phyloP scores from a whole-genome alignment of 1,140 invertebrate genomes.

The Drosophila sp. region DNA sequence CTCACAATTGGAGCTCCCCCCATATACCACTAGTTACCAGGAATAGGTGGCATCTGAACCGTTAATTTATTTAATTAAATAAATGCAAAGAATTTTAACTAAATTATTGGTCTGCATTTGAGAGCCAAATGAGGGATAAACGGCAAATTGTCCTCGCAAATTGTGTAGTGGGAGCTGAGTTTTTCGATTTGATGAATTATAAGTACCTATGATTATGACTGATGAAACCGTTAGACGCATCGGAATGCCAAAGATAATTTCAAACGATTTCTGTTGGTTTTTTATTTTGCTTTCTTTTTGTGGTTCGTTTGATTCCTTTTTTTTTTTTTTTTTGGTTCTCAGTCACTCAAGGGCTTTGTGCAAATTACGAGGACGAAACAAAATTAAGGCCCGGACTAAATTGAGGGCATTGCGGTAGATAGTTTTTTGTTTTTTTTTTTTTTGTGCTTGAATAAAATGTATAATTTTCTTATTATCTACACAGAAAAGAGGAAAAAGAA shows the following conservation, averaged over 20 bases:
- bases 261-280: neutral
- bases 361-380: conserved; percentile 43
- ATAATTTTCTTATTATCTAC: conserved; percentile 83
- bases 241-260: conserved; percentile 64
- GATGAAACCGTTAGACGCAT: conserved; percentile 77
- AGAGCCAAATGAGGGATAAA: conserved; percentile 54
- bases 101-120: conserved; percentile 67
- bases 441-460: conserved; percentile 71
- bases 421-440: conserved; percentile 47
- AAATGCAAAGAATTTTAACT: conserved; percentile 63
- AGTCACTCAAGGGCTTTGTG: conserved; percentile 36
- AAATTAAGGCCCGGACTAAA: conserved; percentile 70
- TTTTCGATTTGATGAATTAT: conserved; percentile 31
- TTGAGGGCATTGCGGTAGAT: conserved; percentile 76
- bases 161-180: neutral
- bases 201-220: conserved; percentile 32
- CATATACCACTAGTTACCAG: conserved; percentile 4
- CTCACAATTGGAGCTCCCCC: neutral
- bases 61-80: conserved; percentile 72
- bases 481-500: conserved; percentile 13
- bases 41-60: conserved; percentile 28
- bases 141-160: conserved; percentile 35
- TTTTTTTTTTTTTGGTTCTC: neutral
- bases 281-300: neutral
- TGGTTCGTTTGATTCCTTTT: too few species aligned